Conservation (phyloP, 1,140 invertebrate genomes). For the Orchesella cincta region DNA sequence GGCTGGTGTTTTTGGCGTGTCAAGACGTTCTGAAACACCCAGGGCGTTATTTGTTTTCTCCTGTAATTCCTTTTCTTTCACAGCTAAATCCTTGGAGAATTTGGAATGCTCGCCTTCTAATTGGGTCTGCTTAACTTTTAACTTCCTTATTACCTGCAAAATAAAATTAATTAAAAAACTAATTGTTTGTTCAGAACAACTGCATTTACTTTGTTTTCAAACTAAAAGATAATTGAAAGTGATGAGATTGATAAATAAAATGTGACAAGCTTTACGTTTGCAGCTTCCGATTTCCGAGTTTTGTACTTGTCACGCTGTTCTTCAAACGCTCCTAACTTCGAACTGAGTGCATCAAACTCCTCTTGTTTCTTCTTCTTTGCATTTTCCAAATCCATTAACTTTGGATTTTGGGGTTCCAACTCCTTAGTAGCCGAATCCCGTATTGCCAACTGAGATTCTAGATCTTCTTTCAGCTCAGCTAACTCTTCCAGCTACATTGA, state of each 20-base stretch:
- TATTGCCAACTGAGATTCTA: background rate
- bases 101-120: background rate
- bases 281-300: background rate
- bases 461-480: background rate
- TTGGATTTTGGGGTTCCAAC: background rate
- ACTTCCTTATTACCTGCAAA: background rate
- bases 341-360: background rate
- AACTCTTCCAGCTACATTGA: no score
- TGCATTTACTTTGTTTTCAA: no score
- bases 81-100: background rate
- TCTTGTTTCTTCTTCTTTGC: background rate
- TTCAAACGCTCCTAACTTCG: background rate
- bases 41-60: background rate
- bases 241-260: no score
- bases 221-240: no score
- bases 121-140: background rate
- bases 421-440: background rate
- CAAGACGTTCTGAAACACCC: background rate
- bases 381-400: background rate
- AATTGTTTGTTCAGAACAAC: constrained; percentile 4
- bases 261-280: no score
- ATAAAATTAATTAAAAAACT: no score
- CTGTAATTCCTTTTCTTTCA: background rate
- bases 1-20: background rate
- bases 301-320: background rate